A percentile compares a stretch with the other conserved stretches of the same genome.
Evolutionary conservation across 2,888 invertebrate species (phyloP).

Genomic region (Notodonta dromedarius): DNA sequence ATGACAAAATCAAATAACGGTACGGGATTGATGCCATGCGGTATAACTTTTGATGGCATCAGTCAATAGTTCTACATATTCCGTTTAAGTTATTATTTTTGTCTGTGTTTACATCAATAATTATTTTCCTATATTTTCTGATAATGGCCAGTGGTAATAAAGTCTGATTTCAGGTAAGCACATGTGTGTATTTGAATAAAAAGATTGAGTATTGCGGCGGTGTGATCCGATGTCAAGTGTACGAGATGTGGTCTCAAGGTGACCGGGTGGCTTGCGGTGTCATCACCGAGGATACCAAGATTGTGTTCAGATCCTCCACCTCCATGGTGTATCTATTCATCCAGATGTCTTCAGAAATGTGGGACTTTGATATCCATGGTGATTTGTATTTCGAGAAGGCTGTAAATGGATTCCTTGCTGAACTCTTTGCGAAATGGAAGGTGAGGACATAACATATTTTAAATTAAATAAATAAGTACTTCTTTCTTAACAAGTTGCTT

Average conservation of each 20-base stretch:
- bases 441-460: slow-evolving; percentile 65
- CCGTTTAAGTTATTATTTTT: too few species aligned
- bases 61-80: too few species aligned
- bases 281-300: slow-evolving; percentile 97
- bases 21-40: too few species aligned
- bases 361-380: slow-evolving; percentile 99
- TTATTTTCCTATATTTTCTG: background rate
- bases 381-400: slow-evolving; percentile 99
- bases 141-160: background rate
- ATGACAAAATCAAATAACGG: too few species aligned
- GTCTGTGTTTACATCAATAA: too few species aligned
- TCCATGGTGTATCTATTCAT: slow-evolving; percentile 99
- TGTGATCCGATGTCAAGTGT: slow-evolving; percentile 93
- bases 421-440: slow-evolving; percentile 98
- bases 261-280: slow-evolving; percentile 97
- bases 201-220: slow-evolving; percentile 96
- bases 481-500: too few species aligned
- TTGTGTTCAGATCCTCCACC: slow-evolving; percentile 98
- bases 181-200: slow-evolving; percentile 97
- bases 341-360: slow-evolving; percentile 99
- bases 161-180: slow-evolving; percentile 86
- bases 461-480: background rate
- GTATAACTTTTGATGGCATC: too few species aligned
- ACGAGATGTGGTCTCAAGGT: slow-evolving; percentile 98
- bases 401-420: slow-evolving; percentile 97